A percentile compares a stretch with the other conserved stretches of the same genome.
phyloP scores from a whole-genome alignment of 2,797 vertebrate species.

The Tympanoctomys barrerae region DNA sequence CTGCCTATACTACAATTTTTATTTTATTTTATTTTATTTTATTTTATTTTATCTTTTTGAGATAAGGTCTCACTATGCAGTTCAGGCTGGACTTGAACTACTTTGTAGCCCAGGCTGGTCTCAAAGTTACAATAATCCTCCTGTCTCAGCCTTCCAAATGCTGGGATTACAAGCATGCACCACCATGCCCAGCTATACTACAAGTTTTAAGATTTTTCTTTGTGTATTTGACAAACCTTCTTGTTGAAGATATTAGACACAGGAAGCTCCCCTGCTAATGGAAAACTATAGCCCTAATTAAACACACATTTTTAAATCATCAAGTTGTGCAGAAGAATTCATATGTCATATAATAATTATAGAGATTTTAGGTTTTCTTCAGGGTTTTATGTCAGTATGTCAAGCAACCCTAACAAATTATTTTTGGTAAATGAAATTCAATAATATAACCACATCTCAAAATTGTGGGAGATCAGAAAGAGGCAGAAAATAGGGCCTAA shows the following conservation, averaged over 20 bases:
- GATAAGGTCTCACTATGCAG: neutral
- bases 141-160: neutral
- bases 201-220: neutral
- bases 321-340: neutral
- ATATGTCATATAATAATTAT: neutral
- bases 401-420: constrained; percentile 20
- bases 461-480: constrained; percentile 23
- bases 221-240: neutral
- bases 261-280: neutral
- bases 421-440: constrained; percentile 56
- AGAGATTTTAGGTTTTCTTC: neutral
- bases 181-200: neutral
- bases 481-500: neutral
- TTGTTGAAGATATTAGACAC: neutral
- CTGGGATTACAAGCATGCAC: neutral
- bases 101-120: neutral
- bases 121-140: neutral
- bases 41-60: neutral
- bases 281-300: neutral
- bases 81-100: neutral
- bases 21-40: neutral
- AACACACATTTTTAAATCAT: neutral
- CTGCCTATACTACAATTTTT: neutral
- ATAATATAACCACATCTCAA: neutral
- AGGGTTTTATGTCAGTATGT: neutral